A percentile compares a stretch with the other conserved stretches of the same genome.
phyloP scores from a whole-genome alignment of 2,888 invertebrate species.

The Alcis repandata region DNA sequence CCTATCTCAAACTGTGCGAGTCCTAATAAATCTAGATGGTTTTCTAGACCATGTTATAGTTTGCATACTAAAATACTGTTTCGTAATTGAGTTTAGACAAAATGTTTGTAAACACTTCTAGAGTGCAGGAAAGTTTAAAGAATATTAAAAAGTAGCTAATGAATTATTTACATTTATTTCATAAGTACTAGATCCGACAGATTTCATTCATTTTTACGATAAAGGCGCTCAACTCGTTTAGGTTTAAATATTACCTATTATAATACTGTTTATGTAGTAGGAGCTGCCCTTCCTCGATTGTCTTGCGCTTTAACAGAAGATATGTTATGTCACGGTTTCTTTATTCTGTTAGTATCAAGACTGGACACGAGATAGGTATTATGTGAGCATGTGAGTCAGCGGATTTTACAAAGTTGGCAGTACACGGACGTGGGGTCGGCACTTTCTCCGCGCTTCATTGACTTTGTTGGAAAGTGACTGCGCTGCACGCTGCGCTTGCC shows the following conservation, averaged over 20 bases:
- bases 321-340: conserved; percentile 9
- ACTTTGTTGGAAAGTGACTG: conserved; percentile 83
- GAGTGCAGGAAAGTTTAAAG: neutral
- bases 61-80: neutral
- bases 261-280: neutral
- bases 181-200: neutral
- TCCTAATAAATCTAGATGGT: conserved; percentile 14
- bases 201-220: too few species aligned
- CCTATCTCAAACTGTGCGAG: neutral
- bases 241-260: neutral
- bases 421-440: conserved; percentile 81
- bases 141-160: neutral
- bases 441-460: conserved; percentile 86
- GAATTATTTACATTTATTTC: too few species aligned
- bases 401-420: conserved; percentile 71
- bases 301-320: neutral
- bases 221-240: too few species aligned
- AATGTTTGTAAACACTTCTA: neutral
- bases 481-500: conserved; percentile 66
- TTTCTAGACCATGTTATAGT: neutral
- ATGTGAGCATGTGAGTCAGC: conserved; percentile 74
- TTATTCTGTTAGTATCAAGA: conserved; percentile 20
- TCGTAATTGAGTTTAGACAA: neutral
- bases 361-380: conserved; percentile 46
- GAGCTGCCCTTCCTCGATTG: neutral